Conservation (phyloP, 1,140 invertebrate genomes). For the Meloidogyne chitwoodi region DNA sequence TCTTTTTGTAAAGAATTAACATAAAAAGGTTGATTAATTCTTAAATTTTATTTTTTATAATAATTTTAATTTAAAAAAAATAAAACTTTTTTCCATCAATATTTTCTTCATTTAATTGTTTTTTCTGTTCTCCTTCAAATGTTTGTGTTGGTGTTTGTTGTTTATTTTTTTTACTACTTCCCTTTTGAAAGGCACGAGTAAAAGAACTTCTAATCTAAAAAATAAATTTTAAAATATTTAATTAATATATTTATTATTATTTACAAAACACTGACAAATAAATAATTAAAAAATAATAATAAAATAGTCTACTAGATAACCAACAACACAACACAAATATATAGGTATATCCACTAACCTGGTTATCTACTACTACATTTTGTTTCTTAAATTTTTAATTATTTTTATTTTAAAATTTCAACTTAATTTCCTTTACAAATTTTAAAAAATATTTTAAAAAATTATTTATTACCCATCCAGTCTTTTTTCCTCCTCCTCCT, state of each 20-base stretch:
- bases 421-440: neutral
- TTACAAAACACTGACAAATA: neutral
- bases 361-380: neutral
- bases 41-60: neutral
- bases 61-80: neutral
- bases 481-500: constrained; percentile 27
- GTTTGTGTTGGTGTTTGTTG: constrained; percentile 62
- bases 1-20: constrained; percentile 74
- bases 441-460: neutral
- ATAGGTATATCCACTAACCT: neutral
- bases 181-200: constrained; percentile 88
- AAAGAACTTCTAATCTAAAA: constrained; percentile 83
- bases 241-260: neutral
- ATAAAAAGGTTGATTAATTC: neutral
- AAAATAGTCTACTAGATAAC: neutral
- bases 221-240: neutral
- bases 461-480: constrained; percentile 30
- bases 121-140: neutral
- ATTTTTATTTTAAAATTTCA: neutral
- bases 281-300: neutral
- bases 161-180: constrained; percentile 66
- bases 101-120: neutral
- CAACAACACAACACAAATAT: neutral
- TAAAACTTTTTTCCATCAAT: neutral
- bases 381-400: constrained; percentile 1